phyloP scores from a whole-genome alignment of 2,113 vertebrate genomes.

The Cettia cetti region DNA sequence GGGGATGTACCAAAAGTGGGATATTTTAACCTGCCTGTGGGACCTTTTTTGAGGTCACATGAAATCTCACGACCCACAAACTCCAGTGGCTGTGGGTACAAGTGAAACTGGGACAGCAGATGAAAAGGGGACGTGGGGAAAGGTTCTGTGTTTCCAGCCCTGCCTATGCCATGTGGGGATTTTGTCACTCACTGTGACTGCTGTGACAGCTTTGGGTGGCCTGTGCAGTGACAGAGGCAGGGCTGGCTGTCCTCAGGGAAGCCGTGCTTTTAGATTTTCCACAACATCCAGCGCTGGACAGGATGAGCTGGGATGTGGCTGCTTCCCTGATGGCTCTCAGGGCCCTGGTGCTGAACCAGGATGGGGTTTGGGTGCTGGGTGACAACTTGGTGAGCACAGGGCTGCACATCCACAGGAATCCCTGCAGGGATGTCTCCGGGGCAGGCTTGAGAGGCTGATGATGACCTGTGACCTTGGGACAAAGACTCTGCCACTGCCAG shows the following conservation, averaged over 20 bases:
- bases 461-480: neutral
- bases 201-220: neutral
- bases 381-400: neutral
- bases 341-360: neutral
- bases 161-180: accelerated
- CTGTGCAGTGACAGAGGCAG: neutral
- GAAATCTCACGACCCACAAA: neutral
- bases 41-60: accelerated
- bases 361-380: neutral
- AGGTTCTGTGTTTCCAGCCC: neutral
- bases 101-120: neutral
- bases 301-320: neutral
- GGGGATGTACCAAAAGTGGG: neutral
- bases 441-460: neutral
- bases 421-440: neutral
- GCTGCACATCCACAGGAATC: neutral
- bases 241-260: neutral
- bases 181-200: accelerated
- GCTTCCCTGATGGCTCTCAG: neutral
- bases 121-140: accelerated
- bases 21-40: neutral
- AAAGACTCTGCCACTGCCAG: accelerated
- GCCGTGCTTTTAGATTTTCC: neutral
- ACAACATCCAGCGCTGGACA: neutral
- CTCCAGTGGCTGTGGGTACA: neutral